Percentiles rank a stretch among this genome's conserved stretches.
phyloP scores from a whole-genome alignment of 64 coral and sea anemone species.

The Hydrozoanthus tunicans region DNA sequence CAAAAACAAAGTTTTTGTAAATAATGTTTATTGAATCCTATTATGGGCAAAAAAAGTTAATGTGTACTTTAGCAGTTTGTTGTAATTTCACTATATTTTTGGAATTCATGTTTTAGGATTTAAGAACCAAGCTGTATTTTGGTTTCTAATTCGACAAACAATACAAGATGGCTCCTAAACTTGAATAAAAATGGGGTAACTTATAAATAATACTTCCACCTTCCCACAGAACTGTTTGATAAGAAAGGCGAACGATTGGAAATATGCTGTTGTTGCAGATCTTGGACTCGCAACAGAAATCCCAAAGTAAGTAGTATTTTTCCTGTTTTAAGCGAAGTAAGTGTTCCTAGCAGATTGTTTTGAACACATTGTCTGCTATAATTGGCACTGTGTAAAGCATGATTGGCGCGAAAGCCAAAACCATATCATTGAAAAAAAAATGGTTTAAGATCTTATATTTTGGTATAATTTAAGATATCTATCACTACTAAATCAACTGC shows the following conservation, averaged over 20 bases:
- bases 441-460: neutral
- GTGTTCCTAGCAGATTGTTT: neutral
- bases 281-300: slow-evolving; percentile 84
- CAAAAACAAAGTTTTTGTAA: slow-evolving; percentile 3
- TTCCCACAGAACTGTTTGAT: slow-evolving; percentile 86
- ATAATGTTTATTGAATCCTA: slow-evolving; percentile 26
- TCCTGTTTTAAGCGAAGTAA: no score
- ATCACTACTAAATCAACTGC: neutral
- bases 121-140: neutral
- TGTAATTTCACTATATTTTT: neutral
- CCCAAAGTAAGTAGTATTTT: slow-evolving; percentile 31
- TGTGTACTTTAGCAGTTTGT: neutral
- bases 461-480: neutral
- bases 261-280: slow-evolving; percentile 85
- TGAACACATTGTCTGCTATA: neutral
- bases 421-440: neutral
- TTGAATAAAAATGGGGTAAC: neutral
- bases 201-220: neutral
- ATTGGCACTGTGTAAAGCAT: neutral
- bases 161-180: neutral
- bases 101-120: slow-evolving; percentile 54
- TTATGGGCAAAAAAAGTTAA: neutral
- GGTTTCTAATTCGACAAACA: neutral
- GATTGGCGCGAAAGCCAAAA: neutral
- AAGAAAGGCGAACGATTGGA: slow-evolving; percentile 63